Conservation (phyloP, 2,113 vertebrate genomes). For the Dasyornis broadbenti region DNA sequence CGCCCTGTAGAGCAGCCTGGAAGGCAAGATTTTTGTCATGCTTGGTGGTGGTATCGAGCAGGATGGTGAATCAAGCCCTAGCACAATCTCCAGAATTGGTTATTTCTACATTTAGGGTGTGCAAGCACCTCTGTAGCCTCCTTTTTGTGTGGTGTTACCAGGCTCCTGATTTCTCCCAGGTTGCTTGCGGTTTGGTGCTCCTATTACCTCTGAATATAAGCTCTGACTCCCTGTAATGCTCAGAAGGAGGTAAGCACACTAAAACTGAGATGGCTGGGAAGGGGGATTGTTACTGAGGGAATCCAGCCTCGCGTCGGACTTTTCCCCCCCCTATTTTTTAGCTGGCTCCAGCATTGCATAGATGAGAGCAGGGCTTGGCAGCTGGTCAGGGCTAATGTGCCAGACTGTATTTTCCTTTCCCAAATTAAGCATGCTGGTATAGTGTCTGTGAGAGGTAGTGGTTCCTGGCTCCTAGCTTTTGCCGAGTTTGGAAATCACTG, state of each 20-base stretch:
- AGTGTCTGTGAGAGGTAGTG: slow-evolving; percentile 26
- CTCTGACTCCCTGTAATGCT: background rate
- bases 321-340: background rate
- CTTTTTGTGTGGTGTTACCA: background rate
- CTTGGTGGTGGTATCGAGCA: background rate
- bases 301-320: background rate
- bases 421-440: slow-evolving; percentile 55
- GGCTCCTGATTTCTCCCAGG: background rate
- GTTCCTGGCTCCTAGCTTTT: slow-evolving; percentile 30
- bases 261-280: background rate
- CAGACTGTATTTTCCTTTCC: slow-evolving; percentile 59
- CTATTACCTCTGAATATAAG: background rate
- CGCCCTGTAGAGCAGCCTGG: background rate
- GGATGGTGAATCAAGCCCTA: background rate
- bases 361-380: slow-evolving; percentile 37
- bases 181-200: background rate
- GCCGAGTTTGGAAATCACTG: slow-evolving; percentile 26
- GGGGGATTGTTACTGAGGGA: background rate
- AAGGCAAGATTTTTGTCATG: background rate
- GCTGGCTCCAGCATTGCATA: background rate
- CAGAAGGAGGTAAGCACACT: background rate
- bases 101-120: background rate
- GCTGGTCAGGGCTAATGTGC: background rate
- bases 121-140: background rate
- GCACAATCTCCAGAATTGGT: background rate